Conservation (phyloP, 2,888 invertebrate genomes). For the Epinotia demarniana region DNA sequence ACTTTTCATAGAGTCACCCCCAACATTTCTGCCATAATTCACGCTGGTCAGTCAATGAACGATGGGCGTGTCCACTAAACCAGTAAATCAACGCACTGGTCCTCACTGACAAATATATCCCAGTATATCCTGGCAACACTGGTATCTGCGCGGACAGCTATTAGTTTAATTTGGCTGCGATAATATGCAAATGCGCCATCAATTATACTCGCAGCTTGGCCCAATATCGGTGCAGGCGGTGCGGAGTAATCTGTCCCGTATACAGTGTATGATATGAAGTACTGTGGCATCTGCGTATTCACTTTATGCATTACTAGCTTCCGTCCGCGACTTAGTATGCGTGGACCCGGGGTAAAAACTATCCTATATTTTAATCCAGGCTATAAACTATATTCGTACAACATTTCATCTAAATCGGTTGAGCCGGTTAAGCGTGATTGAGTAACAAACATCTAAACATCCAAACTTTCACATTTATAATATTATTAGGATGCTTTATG, state of each 20-base stretch:
- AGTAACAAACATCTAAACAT: too few relatives aligned
- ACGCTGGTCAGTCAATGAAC: background rate
- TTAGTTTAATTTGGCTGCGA: slow-evolving; percentile 23
- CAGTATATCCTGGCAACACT: background rate
- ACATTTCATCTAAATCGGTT: too few relatives aligned
- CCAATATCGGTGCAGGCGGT: slow-evolving; percentile 11
- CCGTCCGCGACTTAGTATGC: too few relatives aligned
- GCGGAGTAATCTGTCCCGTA: background rate
- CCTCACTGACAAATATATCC: background rate
- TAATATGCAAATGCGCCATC: slow-evolving; percentile 31
- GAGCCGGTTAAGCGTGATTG: too few relatives aligned
- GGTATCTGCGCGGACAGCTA: slow-evolving; percentile 28
- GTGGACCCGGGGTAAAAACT: too few relatives aligned
- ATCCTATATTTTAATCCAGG: too few relatives aligned
- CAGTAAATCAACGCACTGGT: background rate
- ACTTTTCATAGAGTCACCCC: background rate
- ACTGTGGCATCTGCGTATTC: background rate
- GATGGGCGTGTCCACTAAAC: background rate
- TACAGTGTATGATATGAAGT: background rate
- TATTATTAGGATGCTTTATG: background rate
- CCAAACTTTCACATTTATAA: too few relatives aligned
- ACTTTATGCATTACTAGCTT: background rate
- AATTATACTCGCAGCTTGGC: slow-evolving; percentile 27
- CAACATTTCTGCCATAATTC: background rate
- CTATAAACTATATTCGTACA: too few relatives aligned